phyloP scores from a whole-genome alignment of 2,113 vertebrate species.

The Acinonyx jubatus region DNA sequence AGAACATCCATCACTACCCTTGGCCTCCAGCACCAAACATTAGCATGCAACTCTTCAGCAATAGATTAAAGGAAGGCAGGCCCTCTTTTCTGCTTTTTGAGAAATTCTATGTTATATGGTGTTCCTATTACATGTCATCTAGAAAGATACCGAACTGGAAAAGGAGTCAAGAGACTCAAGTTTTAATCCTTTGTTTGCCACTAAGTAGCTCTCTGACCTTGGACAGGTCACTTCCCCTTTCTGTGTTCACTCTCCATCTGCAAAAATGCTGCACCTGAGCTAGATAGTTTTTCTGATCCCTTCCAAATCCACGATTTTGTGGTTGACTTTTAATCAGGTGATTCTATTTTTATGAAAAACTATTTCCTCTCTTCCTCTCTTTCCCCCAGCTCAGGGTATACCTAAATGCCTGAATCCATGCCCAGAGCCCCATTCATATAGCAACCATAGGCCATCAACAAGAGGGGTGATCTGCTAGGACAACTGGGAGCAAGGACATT shows the following conservation, averaged over 20 bases:
- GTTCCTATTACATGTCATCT: neutral
- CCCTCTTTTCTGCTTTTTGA: slow-evolving; percentile 10
- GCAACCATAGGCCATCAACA: neutral
- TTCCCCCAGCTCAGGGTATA: neutral
- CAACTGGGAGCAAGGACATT: neutral
- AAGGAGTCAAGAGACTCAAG: neutral
- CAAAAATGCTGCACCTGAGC: neutral
- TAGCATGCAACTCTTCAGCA: slow-evolving; percentile 10
- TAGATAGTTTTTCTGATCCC: neutral
- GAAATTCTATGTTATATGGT: neutral
- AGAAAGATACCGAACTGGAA: neutral
- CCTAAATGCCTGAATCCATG: neutral
- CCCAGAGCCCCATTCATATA: neutral
- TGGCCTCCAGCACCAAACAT: neutral
- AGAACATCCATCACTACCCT: slow-evolving; percentile 39
- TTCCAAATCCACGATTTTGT: neutral
- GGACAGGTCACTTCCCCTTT: neutral
- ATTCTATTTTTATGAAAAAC: neutral
- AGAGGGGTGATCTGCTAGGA: neutral
- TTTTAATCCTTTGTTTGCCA: neutral
- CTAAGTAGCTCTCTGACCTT: neutral
- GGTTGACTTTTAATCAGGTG: neutral
- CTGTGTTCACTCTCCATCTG: neutral
- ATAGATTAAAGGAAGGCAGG: slow-evolving; percentile 30
- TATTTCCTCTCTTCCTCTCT: neutral